Conservation (phyloP, 1,140 invertebrate species). For the Diachasma alloeum region DNA sequence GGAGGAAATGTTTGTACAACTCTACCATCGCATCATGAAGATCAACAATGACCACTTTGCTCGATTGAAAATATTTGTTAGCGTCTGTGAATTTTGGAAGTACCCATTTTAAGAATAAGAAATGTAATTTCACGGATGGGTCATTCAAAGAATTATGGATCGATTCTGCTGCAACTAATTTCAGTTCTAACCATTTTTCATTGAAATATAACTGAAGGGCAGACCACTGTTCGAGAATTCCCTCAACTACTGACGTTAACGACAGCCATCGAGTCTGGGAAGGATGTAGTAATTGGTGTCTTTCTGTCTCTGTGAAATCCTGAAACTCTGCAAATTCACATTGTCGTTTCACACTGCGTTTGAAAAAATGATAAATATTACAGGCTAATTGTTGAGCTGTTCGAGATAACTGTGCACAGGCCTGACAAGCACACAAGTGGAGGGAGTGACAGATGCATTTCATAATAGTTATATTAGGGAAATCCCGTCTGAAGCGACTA, state of each 20-base stretch:
- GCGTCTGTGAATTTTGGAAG: slow-evolving; percentile 30
- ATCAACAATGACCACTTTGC: slow-evolving; percentile 24
- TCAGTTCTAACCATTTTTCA: not conserved
- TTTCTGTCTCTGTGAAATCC: slow-evolving; percentile 28
- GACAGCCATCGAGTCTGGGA: slow-evolving; percentile 48
- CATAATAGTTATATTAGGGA: not conserved
- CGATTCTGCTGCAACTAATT: not conserved
- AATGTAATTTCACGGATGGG: slow-evolving; percentile 19
- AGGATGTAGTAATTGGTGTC: slow-evolving; percentile 34
- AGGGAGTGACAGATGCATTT: slow-evolving; percentile 15
- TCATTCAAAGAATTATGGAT: not conserved
- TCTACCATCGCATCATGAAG: slow-evolving; percentile 12
- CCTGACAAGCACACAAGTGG: slow-evolving; percentile 16
- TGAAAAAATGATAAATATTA: slow-evolving; percentile 45
- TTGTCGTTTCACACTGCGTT: slow-evolving; percentile 43
- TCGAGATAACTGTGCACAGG: slow-evolving; percentile 30
- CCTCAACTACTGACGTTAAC: slow-evolving; percentile 34
- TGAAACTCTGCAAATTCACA: slow-evolving; percentile 35
- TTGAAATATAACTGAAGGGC: slow-evolving; percentile 40
- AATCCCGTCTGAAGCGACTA: slow-evolving; percentile 3
- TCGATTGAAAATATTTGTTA: slow-evolving; percentile 31
- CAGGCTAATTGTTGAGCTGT: slow-evolving; percentile 43
- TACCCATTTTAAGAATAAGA: slow-evolving; percentile 29
- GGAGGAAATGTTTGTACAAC: slow-evolving; percentile 9
- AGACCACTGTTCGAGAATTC: slow-evolving; percentile 46